Evolutionary conservation across 2,113 vertebrate species (phyloP).

Genomic region (Crotalus horridus): DNA sequence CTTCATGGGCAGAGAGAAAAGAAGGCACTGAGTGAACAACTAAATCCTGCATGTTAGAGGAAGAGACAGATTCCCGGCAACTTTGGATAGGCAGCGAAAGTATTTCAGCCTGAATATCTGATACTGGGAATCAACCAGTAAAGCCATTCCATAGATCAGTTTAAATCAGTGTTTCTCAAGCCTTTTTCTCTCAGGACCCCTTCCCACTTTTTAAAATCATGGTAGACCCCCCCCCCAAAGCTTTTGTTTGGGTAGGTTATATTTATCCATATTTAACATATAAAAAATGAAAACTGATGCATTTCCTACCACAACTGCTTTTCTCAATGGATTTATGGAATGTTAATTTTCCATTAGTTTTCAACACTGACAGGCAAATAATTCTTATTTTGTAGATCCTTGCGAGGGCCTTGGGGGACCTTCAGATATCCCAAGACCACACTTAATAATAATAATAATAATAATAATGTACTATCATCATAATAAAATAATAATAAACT

Average conservation of each 20-base stretch:
- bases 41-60: neutral
- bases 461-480: too few species aligned
- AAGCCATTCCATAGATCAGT: neutral
- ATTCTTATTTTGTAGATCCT: neutral
- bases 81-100: neutral
- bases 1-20: neutral
- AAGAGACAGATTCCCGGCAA: neutral
- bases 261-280: neutral
- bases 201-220: neutral
- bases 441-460: neutral
- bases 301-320: neutral
- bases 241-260: neutral
- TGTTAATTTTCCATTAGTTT: neutral
- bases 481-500: neutral
- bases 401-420: neutral
- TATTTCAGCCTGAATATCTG: neutral
- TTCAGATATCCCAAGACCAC: neutral
- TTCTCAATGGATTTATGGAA: neutral
- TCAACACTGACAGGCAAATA: neutral
- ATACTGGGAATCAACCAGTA: neutral
- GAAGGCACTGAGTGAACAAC: neutral
- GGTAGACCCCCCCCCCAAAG: neutral
- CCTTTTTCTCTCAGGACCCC: neutral
- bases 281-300: neutral
- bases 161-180: neutral